Evolutionary conservation across 2,797 vertebrate genomes (phyloP).

Genomic region (Lithobates pipiens): DNA sequence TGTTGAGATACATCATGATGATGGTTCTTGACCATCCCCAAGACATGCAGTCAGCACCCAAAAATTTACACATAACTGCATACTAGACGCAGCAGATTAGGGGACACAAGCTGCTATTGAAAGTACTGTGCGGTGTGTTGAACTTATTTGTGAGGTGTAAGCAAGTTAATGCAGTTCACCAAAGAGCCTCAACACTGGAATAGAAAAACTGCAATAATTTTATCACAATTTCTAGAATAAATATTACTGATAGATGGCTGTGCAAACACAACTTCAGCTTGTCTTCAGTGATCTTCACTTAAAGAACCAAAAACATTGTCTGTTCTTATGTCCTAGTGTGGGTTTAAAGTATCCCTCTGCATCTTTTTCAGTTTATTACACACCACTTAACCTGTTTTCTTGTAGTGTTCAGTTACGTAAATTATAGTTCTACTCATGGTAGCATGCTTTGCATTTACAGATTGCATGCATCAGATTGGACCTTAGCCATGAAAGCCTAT

Average conservation of each 20-base stretch:
- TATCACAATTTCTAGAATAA: not conserved
- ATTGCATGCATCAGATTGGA: not conserved
- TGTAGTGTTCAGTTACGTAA: not conserved
- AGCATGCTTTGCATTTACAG: not conserved
- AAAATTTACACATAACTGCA: not conserved
- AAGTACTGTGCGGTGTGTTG: constrained; percentile 5
- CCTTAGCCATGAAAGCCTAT: not conserved
- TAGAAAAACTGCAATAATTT: not conserved
- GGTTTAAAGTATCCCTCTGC: not conserved
- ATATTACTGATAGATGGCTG: not conserved
- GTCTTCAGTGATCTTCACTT: not conserved
- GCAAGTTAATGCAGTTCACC: not conserved
- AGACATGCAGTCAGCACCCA: not conserved
- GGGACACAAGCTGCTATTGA: not conserved
- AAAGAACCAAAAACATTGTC: not conserved
- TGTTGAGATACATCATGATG: not conserved
- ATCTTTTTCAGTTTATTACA: not conserved
- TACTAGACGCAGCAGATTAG: not conserved
- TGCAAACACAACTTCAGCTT: not conserved
- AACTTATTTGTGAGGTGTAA: not conserved
- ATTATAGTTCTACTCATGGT: not conserved
- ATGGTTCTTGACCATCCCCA: not conserved
- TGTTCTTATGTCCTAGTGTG: not conserved
- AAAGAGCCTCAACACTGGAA: constrained; percentile 4
- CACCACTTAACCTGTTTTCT: not conserved